These are phyloP conservation scores for Prenolepis imparis DNA, from an alignment of 2,888 invertebrate species.

Conservation along the genomic window DNA sequence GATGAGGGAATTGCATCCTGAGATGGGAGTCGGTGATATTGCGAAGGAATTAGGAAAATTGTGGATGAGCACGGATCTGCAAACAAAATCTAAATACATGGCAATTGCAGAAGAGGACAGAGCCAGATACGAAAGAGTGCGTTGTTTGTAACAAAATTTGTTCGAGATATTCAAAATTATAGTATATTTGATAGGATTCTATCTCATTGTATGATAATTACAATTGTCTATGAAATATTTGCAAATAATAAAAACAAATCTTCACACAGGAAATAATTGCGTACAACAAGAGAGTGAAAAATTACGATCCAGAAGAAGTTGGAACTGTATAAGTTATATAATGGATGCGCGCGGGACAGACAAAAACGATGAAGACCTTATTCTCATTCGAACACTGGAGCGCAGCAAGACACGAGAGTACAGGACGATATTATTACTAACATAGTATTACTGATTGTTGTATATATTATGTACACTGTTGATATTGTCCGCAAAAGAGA, in stretches of 20 bases:
- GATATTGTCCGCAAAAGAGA: conserved; percentile 56
- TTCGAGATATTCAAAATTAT: not conserved
- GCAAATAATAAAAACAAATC: conserved; percentile 7
- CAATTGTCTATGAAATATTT: not conserved
- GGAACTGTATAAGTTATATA: conserved; percentile 70
- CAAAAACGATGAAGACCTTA: conserved; percentile 59
- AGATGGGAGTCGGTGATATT: conserved; percentile 98
- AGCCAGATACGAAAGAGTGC: conserved; percentile 97
- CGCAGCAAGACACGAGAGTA: conserved; percentile 58
- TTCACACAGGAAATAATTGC: conserved; percentile 73
- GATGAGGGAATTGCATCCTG: conserved; percentile 97
- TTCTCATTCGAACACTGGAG: conserved; percentile 64
- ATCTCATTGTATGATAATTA: not conserved
- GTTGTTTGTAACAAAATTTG: conserved; percentile 79
- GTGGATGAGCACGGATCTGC: conserved; percentile 96
- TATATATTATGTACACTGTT: conserved; percentile 77
- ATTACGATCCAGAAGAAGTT: conserved; percentile 75
- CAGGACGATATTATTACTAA: conserved; percentile 73
- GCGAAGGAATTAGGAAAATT: conserved; percentile 98
- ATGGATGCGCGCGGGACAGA: not conserved
- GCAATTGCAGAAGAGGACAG: conserved; percentile 97
- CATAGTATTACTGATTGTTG: conserved; percentile 74
- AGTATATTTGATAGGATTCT: not conserved
- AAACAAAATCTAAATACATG: conserved; percentile 96
- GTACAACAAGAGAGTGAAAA: conserved; percentile 76